Base-by-base conservation (phyloP, 2,888 invertebrate genomes). In the Tanypteryx hageni region DNA sequence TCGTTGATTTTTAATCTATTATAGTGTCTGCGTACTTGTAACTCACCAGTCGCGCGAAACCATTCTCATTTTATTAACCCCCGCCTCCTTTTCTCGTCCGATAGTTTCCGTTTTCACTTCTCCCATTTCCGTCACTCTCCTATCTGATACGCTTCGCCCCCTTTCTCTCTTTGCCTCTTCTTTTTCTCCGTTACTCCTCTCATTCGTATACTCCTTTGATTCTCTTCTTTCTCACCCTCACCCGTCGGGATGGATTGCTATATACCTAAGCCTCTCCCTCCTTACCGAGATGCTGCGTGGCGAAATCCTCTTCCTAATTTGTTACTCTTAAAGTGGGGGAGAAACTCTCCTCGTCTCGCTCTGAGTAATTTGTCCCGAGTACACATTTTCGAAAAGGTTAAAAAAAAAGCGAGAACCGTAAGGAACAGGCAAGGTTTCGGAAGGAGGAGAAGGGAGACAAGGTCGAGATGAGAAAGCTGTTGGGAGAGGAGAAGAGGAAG, bases 361-460 rank as follows among this genome's bases (percentile, higher is more conserved):
- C 27, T 27, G 76, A 13, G 76, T 76, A 76, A 76, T 76, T 76
- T 76, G 76, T 76, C 76, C 76, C 76, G 76, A 76, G 76, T 76
- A 76, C 27, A 76, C 76, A 76, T 76, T 76, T 76, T 76, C 76
- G 76, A 22, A 22, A 76, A 22, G 76, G 76, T 13, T 27, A 27
- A 76, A 27, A 76, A 76, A 18, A 76, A 11, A 76, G 68, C 68
- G 2, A 68, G n/a, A 27, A 22, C 76, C 76, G 22, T 76, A 76
- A 76, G 22, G 76, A 76, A 76, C 10, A 13, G 27, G 44, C 44
- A 44, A 76, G 22, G 22, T 76, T 61, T 61, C 18, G 13, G 2
- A 76, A 27, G 10, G 22, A 27, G 76, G 76, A 27, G n/a, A n/a
- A n/a, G 44, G 44, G 5, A 44, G 44, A 44, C 44, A 44, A 44